Evolutionary conservation across 2,113 vertebrate genomes (phyloP).

Genomic region (Sinocyclocheilus anshuiensis): DNA sequence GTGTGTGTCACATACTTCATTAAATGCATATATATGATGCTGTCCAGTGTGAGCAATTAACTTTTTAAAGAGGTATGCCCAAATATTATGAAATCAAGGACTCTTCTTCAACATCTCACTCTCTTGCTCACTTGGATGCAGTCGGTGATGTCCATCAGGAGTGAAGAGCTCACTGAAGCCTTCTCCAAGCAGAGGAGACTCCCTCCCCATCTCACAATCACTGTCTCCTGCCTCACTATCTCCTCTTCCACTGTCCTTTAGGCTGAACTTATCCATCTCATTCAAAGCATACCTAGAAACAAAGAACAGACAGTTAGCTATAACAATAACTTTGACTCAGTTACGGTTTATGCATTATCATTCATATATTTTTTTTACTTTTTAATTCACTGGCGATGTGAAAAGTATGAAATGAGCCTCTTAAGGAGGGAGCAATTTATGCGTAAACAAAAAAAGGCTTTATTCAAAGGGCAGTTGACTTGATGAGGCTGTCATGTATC

Average conservation of each 20-base stretch:
- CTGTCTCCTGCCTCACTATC: conserved; percentile 99
- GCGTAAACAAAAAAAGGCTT: conserved; percentile 33
- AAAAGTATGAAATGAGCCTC: not conserved
- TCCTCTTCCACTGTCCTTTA: conserved; percentile 97
- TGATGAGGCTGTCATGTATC: conserved; percentile 12
- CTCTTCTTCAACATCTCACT: not conserved
- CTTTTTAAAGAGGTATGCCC: not conserved
- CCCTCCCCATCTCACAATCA: conserved; percentile 94
- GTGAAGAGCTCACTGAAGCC: conserved; percentile 94
- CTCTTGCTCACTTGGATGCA: conserved; percentile 88
- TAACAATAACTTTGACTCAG: not conserved
- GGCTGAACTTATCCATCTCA: conserved; percentile 99
- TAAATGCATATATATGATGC: not conserved
- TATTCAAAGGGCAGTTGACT: conserved; percentile 17
- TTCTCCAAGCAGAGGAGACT: conserved; percentile 95
- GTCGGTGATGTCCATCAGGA: conserved; percentile 86
- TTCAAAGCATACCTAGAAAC: conserved; percentile 88
- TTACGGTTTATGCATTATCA: not conserved
- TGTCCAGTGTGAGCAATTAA: not conserved
- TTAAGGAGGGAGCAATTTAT: not conserved
- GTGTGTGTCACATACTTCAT: too few species aligned
- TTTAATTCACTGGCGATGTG: not conserved
- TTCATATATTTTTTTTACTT: not conserved
- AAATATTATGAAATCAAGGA: not conserved
- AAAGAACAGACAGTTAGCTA: not conserved